These are phyloP conservation scores for Scelioninae gen. 2 DNA, from an alignment of 2,888 invertebrate genomes.

Conservation along the genomic window DNA sequence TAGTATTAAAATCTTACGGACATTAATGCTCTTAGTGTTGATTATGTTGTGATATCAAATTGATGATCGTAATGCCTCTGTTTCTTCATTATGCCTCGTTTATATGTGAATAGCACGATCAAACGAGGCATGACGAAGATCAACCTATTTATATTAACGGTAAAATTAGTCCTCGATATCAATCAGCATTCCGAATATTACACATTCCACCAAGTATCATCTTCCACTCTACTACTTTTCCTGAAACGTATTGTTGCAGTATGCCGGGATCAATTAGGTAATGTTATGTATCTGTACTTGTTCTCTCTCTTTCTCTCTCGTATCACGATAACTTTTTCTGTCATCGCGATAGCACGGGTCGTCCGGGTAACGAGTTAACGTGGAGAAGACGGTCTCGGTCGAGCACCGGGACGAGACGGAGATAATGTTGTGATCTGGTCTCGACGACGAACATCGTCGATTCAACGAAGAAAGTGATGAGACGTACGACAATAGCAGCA, in stretches of 20 bases:
- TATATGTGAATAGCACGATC: not conserved
- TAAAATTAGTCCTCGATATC: slow-evolving; percentile 27
- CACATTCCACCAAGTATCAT: slow-evolving; percentile 40
- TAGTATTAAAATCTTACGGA: no score
- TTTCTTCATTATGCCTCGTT: slow-evolving; percentile 4
- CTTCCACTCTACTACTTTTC: slow-evolving; percentile 44
- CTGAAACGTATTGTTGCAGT: slow-evolving; percentile 69
- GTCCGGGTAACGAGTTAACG: slow-evolving; percentile 61
- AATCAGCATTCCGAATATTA: slow-evolving; percentile 35
- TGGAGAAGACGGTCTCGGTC: slow-evolving; percentile 61
- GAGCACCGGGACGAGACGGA: slow-evolving; percentile 61
- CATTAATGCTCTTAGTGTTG: no score
- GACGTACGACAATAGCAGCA: slow-evolving; percentile 72
- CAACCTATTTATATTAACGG: not conserved
- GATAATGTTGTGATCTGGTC: slow-evolving; percentile 57
- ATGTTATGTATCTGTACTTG: slow-evolving; percentile 69
- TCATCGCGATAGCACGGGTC: slow-evolving; percentile 62
- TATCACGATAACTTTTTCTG: slow-evolving; percentile 61
- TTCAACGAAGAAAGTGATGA: slow-evolving; percentile 63
- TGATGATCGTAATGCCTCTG: not conserved
- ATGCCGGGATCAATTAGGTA: slow-evolving; percentile 72
- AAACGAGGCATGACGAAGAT: slow-evolving; percentile 13
- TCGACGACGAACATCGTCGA: slow-evolving; percentile 59
- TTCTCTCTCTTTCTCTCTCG: slow-evolving; percentile 43
- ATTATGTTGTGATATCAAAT: no score